These are phyloP conservation scores for Alcedo quadribrachys DNA, from an alignment of 2,797 vertebrate genomes.

Conservation along the genomic window DNA sequence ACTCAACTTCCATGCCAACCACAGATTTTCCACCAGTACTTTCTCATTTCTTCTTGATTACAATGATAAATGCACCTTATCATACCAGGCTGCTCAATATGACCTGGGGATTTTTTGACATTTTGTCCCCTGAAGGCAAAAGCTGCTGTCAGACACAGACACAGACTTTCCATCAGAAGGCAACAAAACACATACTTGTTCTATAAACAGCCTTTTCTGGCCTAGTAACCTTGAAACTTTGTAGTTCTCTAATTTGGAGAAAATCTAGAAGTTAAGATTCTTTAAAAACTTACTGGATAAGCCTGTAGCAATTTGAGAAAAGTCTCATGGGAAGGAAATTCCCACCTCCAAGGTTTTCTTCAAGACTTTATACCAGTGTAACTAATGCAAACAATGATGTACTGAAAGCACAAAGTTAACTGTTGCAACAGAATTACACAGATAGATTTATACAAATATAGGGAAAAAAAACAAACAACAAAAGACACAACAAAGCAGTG, in stretches of 20 bases:
- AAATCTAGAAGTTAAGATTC: neutral
- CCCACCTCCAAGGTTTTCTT: neutral
- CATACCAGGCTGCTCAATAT: neutral
- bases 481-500: neutral
- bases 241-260: neutral
- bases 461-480: neutral
- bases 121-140: neutral
- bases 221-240: neutral
- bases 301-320: neutral
- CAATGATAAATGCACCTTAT: neutral
- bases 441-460: too few relatives aligned
- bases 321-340: neutral
- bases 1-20: neutral
- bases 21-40: neutral
- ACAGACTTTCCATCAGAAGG: neutral
- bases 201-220: neutral
- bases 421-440: neutral
- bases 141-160: neutral
- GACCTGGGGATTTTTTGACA: neutral
- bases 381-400: neutral
- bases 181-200: fast-evolving
- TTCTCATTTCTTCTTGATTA: neutral
- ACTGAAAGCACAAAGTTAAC: neutral
- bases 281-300: neutral
- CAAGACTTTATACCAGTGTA: neutral